Conservation (phyloP, 2,888 invertebrate species). For the Furcula furcula region DNA sequence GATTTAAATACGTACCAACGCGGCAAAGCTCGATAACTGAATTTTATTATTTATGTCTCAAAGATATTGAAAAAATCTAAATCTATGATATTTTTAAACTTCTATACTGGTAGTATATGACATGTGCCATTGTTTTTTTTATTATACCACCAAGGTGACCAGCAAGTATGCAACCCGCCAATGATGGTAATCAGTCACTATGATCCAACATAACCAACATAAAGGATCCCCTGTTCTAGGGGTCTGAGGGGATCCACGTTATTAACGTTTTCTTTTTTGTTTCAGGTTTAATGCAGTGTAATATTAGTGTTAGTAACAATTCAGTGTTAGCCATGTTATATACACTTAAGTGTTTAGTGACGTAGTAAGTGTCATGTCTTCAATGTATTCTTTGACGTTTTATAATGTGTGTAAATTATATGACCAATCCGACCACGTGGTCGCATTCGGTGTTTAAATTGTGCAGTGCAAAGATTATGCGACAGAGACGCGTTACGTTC, state of each 20-base stretch:
- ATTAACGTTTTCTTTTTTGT: constrained; percentile 19
- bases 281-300: constrained; percentile 27
- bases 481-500: constrained; percentile 46
- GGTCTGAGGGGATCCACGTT: constrained; percentile 5
- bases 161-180: too few relatives aligned
- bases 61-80: too few relatives aligned
- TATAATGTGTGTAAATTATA: constrained; percentile 4
- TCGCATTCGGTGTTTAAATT: constrained; percentile 4
- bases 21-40: too few relatives aligned
- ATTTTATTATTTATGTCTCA: too few relatives aligned
- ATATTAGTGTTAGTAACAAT: constrained; percentile 15
- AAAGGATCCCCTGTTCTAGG: constrained; percentile 1
- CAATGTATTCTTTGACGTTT: constrained; percentile 12
- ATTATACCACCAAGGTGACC: too few relatives aligned
- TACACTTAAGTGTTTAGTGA: constrained; percentile 8
- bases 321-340: constrained; percentile 5
- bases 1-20: too few relatives aligned
- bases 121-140: too few relatives aligned
- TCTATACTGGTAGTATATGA: too few relatives aligned
- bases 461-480: constrained; percentile 26
- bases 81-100: too few relatives aligned
- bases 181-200: too few relatives aligned
- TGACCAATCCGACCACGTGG: constrained; percentile 5
- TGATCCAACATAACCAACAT: background rate
- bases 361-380: constrained; percentile 5